phyloP scores from a whole-genome alignment of 2,888 invertebrate species.

The Nomada fucata region DNA sequence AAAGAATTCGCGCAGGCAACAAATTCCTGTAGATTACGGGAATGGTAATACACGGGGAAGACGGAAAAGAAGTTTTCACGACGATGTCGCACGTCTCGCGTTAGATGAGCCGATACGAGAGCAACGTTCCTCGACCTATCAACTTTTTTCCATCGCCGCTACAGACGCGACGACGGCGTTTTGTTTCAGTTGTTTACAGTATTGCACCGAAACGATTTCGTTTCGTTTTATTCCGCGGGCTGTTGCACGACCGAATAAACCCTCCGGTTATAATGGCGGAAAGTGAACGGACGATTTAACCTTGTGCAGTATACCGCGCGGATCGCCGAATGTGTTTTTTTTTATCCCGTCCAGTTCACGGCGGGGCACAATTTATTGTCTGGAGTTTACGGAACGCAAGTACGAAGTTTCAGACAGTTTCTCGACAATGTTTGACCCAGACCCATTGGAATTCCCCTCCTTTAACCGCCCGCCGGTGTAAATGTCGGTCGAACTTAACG shows the following conservation, averaged over 20 bases:
- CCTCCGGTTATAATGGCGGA: not conserved
- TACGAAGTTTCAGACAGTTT: constrained; percentile 58
- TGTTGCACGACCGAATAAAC: constrained; percentile 4
- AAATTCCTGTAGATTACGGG: constrained; percentile 18
- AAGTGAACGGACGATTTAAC: constrained; percentile 18
- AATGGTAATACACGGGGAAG: constrained; percentile 40
- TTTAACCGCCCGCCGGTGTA: constrained; percentile 2
- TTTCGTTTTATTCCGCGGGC: not conserved
- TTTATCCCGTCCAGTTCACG: constrained; percentile 29
- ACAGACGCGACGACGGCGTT: no score
- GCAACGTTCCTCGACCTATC: not conserved
- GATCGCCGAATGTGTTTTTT: constrained; percentile 10
- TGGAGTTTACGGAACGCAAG: constrained; percentile 47
- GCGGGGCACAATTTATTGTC: constrained; percentile 48
- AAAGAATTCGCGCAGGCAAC: constrained; percentile 3
- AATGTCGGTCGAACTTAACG: constrained; percentile 54
- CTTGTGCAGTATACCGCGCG: not conserved
- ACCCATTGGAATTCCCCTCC: constrained; percentile 51
- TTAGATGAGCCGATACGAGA: no score
- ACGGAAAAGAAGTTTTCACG: constrained; percentile 3
- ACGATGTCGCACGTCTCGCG: not conserved
- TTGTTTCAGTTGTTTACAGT: not conserved
- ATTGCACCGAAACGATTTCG: not conserved
- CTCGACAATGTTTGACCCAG: constrained; percentile 60
- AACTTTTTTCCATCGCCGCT: not conserved